Percentiles rank a stretch among this genome's conserved stretches.
phyloP scores from a whole-genome alignment of 2,888 invertebrate genomes.

The Tortricodes alternella region DNA sequence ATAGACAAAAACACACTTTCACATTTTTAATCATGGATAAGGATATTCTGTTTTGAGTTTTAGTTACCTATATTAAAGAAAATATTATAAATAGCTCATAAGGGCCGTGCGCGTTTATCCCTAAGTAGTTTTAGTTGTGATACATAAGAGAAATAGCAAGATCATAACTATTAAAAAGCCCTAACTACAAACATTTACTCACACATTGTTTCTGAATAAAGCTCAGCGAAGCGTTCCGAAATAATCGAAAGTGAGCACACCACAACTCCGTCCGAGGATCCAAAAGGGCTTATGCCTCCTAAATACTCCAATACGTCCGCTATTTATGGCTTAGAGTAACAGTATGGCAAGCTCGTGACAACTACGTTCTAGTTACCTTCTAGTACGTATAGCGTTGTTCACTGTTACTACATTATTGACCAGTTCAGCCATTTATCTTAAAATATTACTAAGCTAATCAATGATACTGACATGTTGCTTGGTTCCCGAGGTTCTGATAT shows the following conservation, averaged over 20 bases:
- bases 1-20: no score
- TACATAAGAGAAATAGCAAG: not conserved
- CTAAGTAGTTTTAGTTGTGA: no score
- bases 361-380: conserved; percentile 36
- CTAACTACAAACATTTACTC: no score
- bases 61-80: no score
- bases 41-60: no score
- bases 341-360: conserved; percentile 35
- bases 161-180: not conserved
- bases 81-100: no score
- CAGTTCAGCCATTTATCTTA: conserved; percentile 18
- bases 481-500: no score
- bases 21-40: no score
- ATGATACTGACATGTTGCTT: no score
- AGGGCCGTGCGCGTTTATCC: no score
- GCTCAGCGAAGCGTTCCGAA: conserved; percentile 1
- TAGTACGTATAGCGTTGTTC: no score
- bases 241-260: conserved; percentile 26
- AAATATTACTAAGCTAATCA: conserved; percentile 7
- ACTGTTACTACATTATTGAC: conserved; percentile 10
- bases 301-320: not conserved
- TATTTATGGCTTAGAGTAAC: not conserved
- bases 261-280: not conserved
- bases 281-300: not conserved
- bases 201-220: not conserved